These are phyloP conservation scores for Micrasema longulum DNA, from an alignment of 1,140 invertebrate species.

Conservation along the genomic window DNA sequence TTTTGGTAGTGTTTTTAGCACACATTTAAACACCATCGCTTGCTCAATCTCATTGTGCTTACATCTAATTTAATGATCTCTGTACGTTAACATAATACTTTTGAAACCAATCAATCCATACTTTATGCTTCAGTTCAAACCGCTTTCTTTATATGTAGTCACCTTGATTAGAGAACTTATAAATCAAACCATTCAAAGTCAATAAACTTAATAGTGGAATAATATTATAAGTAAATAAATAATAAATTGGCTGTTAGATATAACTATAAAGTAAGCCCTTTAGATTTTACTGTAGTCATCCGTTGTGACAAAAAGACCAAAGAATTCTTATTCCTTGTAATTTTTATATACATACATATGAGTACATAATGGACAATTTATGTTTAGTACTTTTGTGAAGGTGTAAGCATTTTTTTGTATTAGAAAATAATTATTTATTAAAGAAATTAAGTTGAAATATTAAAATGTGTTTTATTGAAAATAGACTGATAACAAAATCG, in stretches of 20 bases:
- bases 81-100: too few relatives aligned
- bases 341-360: constrained; percentile 28
- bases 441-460: constrained; percentile 19
- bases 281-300: constrained; percentile 35
- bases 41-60: too few relatives aligned
- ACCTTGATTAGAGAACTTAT: too few relatives aligned
- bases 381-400: constrained; percentile 23
- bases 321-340: constrained; percentile 26
- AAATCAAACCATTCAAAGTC: background rate
- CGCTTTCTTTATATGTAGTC: too few relatives aligned
- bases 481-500: too few relatives aligned
- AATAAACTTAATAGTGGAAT: background rate
- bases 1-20: too few relatives aligned
- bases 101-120: too few relatives aligned
- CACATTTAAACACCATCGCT: too few relatives aligned
- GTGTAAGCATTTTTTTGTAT: constrained; percentile 19
- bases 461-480: constrained; percentile 8
- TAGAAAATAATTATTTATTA: constrained; percentile 35
- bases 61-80: too few relatives aligned
- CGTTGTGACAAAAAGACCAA: constrained; percentile 35
- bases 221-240: background rate
- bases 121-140: too few relatives aligned
- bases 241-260: constrained; percentile 23
- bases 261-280: background rate
- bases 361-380: constrained; percentile 3